phyloP scores from a whole-genome alignment of 1,140 invertebrate species.

The Hydropsyche tenuis region DNA sequence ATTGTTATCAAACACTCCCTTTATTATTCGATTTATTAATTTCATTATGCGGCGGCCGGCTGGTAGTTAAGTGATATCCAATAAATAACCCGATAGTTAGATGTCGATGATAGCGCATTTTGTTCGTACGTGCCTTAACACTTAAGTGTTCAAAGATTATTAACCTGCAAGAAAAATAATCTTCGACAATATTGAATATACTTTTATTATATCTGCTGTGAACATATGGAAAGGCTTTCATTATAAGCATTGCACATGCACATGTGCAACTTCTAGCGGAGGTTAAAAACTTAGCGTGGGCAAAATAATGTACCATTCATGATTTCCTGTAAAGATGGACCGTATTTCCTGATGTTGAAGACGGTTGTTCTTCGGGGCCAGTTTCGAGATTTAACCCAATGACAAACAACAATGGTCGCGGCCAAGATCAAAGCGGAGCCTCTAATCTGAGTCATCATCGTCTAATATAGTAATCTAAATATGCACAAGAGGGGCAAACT shows the following conservation, averaged over 20 bases:
- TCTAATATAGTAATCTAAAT: no score
- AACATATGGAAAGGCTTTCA: no score
- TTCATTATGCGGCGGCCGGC: conserved; percentile 14
- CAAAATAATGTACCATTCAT: not conserved
- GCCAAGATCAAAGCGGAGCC: not conserved
- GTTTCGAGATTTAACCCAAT: not conserved
- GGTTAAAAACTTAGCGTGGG: conserved; percentile 4
- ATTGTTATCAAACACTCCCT: conserved; percentile 31
- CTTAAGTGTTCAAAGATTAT: no score
- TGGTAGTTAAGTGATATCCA: conserved; percentile 31
- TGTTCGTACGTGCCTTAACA: not conserved
- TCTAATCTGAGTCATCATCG: conserved; percentile 1
- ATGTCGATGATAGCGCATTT: conserved; percentile 13
- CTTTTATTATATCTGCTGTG: no score
- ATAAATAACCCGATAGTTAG: conserved; percentile 20
- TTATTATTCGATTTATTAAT: conserved; percentile 34
- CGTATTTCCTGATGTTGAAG: no score
- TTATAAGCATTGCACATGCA: not conserved
- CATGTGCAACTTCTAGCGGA: not conserved
- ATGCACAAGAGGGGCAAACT: no score
- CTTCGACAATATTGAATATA: no score
- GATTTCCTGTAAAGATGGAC: no score
- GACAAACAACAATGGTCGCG: conserved; percentile 11
- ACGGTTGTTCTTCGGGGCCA: no score
- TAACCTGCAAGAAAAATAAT: no score